Conservation (phyloP, 2,797 vertebrate genomes). For the Rhynchonycteris naso region DNA sequence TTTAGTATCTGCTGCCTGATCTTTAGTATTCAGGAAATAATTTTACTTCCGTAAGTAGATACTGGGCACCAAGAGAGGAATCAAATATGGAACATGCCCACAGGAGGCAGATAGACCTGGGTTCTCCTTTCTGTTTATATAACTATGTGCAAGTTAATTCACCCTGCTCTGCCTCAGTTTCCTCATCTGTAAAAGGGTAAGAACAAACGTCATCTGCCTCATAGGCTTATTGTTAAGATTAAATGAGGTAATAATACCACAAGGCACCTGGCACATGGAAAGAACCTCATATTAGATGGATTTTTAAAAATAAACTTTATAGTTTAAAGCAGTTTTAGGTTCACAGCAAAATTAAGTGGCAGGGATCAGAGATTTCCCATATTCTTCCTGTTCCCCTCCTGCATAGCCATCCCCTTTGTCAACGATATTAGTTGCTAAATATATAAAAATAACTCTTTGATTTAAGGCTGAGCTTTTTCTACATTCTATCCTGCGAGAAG, state of each 20-base stretch:
- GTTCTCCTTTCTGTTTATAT: not conserved
- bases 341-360: not conserved
- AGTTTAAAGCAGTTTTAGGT: not conserved
- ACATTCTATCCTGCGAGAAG: not conserved
- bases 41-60: not conserved
- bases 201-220: not conserved
- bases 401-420: not conserved
- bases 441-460: not conserved
- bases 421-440: constrained; percentile 15
- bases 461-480: constrained; percentile 4
- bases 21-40: not conserved
- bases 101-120: not conserved
- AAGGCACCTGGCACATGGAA: not conserved
- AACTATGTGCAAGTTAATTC: not conserved
- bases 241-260: not conserved
- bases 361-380: not conserved
- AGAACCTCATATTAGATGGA: not conserved
- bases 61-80: not conserved
- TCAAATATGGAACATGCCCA: not conserved
- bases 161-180: not conserved
- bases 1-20: not conserved
- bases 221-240: not conserved
- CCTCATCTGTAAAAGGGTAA: not conserved
- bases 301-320: not conserved
- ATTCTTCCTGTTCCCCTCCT: not conserved